Base-by-base conservation (phyloP, 2,797 vertebrate genomes). In the Sebastes variabilis region DNA sequence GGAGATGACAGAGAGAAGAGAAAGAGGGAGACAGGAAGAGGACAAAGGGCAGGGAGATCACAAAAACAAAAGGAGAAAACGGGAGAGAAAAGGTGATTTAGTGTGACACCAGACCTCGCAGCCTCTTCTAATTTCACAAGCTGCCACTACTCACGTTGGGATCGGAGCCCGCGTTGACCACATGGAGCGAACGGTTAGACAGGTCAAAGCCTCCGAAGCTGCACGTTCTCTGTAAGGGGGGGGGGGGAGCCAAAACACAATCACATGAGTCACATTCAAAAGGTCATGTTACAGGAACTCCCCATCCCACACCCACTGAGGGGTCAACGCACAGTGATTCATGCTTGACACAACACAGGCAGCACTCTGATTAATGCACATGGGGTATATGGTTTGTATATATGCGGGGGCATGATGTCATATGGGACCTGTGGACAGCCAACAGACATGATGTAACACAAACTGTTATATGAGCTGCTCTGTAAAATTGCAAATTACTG, bases 121-220 rank as follows among this genome's bases (percentile, higher is more conserved):
- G 46, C 10, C 27, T 71, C 22, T 29, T 68, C 29, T 30, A 8
- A 62, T 75, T 72, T 34, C 4, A 36, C 49, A 30, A 62, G 32
- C 30, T 70, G 20, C 38, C 27, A 64, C 72, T 24, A 96, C 98
- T 98, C 86, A 99, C 98, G 69, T 96, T 93, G 52, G 95, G 95
- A 55, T 98, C 97, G 2, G 94, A 94, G 81, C 91, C 91, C 0
- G 91, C 84, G 82, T 95, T 97, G 95, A 98, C 96, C 88, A 97
- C 95, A 82, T 98, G 97, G 86, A 99, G 95, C 3, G 97, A 97
- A 12, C 99, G 97, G 92, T 98, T 99, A 62, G 97, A 97, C 94
- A 99, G 91, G 95, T 99, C 98, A 73, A 99, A 99, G 72, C 99
- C 99, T 89, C 99, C 99, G 54, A 99, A 99, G 91, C 99, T 99